Percentiles rank a stretch among this genome's conserved stretches.
These are phyloP conservation scores for Nymphalis io DNA, from an alignment of 1,140 invertebrate genomes.

Conservation along the genomic window DNA sequence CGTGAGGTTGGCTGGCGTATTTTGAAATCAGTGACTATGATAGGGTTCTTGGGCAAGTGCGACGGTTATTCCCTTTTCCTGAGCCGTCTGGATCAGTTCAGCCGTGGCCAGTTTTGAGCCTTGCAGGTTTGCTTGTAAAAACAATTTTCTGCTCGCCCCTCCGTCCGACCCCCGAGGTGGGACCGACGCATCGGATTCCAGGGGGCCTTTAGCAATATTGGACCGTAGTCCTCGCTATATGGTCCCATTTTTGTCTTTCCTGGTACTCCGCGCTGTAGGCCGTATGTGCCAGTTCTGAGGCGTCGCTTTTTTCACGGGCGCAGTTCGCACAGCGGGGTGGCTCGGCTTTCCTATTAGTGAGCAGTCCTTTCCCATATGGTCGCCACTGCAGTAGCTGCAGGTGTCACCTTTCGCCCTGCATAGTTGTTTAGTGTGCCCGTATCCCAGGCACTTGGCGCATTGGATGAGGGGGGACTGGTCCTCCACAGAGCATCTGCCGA, in stretches of 20 bases:
- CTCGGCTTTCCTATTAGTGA: neutral
- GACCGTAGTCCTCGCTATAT: constrained; percentile 22
- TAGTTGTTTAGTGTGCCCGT: constrained; percentile 28
- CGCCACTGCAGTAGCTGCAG: constrained; percentile 30
- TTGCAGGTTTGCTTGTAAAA: constrained; percentile 38
- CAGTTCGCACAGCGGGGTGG: constrained; percentile 14
- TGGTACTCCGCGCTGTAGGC: constrained; percentile 27
- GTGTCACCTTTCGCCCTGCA: constrained; percentile 18
- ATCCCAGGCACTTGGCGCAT: constrained; percentile 35
- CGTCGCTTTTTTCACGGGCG: neutral
- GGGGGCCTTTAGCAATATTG: constrained; percentile 31
- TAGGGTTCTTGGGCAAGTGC: constrained; percentile 35
- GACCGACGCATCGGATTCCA: neutral
- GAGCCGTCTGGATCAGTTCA: constrained; percentile 28
- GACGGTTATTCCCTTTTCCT: constrained; percentile 2
- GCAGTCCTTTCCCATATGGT: constrained; percentile 10
- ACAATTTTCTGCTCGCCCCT: neutral
- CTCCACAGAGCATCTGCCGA: neutral
- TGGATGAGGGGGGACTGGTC: constrained; percentile 27
- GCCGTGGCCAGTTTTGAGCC: constrained; percentile 32
- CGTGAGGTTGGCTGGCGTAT: too few species aligned
- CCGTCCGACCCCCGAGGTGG: neutral
- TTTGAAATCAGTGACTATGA: too few species aligned
- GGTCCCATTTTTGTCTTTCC: constrained; percentile 29
- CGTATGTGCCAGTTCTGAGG: neutral